Base-by-base conservation (phyloP, 2,888 invertebrate species). In the Zygaena filipendulae region DNA sequence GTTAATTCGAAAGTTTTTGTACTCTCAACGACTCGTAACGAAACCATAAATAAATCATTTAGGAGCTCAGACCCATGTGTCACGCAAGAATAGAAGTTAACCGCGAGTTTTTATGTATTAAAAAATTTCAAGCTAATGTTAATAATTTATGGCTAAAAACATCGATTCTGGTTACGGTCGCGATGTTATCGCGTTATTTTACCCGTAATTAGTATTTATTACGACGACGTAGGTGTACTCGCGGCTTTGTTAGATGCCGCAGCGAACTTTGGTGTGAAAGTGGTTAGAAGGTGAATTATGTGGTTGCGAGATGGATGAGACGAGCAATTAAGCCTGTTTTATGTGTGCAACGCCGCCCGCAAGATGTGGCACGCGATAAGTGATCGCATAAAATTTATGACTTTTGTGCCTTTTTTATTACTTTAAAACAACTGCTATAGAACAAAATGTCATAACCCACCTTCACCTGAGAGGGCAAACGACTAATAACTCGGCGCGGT, bases 201-300 rank as follows among this genome's bases (percentile, higher is more conserved):
- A 67, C 70, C 60, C 59, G 77, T 79, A 77, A 79, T 77, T 75
- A 71, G 72, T 75, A 77, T 74, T 77, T 77, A 75, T 77, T 71
- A 63, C 67, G 40, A 45, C 53, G 59, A 45, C 52, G 59, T 64
- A 45, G 39, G 44, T 49, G 40, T 33, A 49, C 40, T 42, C 39
- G 45, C 37, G 43, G 48, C 44, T 42, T 41, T 43, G 44, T 47
- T 44, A 40, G 42, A 47, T 36, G 49, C 43, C 46, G 48, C 48
- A 44, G 52, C 51, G 47, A 58, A 59, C 56, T 66, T 57, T 48
- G 52, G 64, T 66, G 66, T 63, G 64, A 67, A 63, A 59, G 67
- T 62, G 52, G 59, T 47, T 57, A 52, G 33, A 49, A 57, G 47
- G 59, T 67, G 61, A 70, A 58, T 70, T 62, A 74, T 74, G 63